Conservation (phyloP, 2,888 invertebrate species). For the Acanthoscelides obtectus region DNA sequence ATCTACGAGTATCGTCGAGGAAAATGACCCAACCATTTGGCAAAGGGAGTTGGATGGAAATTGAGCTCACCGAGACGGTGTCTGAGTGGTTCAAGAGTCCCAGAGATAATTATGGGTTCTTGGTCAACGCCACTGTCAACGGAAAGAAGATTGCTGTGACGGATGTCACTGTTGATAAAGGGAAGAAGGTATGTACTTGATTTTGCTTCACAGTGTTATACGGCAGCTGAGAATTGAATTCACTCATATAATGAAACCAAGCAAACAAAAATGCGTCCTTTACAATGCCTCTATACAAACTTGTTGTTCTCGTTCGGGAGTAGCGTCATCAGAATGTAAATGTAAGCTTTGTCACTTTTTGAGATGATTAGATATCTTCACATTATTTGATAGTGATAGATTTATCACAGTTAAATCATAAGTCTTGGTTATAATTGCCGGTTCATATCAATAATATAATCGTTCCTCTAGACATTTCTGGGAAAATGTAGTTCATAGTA, state of each 20-base stretch:
- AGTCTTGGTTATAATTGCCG: too few relatives aligned
- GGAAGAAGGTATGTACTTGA: slow-evolving; percentile 43
- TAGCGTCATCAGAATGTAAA: too few relatives aligned
- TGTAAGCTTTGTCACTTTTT: too few relatives aligned
- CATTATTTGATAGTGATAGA: too few relatives aligned
- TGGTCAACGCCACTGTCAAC: slow-evolving; percentile 64
- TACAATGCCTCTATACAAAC: too few relatives aligned
- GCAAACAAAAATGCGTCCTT: not conserved
- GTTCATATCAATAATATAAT: too few relatives aligned
- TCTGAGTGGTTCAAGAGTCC: slow-evolving; percentile 73
- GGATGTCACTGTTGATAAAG: slow-evolving; percentile 56
- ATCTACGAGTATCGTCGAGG: slow-evolving; percentile 39
- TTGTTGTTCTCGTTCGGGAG: too few relatives aligned
- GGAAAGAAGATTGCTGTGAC: slow-evolving; percentile 62
- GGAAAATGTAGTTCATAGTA: too few relatives aligned
- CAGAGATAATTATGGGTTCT: slow-evolving; percentile 70
- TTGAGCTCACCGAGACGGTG: slow-evolving; percentile 71
- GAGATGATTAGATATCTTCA: too few relatives aligned
- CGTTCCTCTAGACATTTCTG: too few relatives aligned
- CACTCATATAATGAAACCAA: not conserved
- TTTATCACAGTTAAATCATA: too few relatives aligned
- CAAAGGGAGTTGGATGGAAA: slow-evolving; percentile 63
- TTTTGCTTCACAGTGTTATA: too few relatives aligned
- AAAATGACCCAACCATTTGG: slow-evolving; percentile 52
- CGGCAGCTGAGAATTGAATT: not conserved